Evolutionary conservation across 2,888 invertebrate genomes (phyloP), one percentile per base, ranked within the genome.

Genomic region (Mimas tiliae): DNA sequence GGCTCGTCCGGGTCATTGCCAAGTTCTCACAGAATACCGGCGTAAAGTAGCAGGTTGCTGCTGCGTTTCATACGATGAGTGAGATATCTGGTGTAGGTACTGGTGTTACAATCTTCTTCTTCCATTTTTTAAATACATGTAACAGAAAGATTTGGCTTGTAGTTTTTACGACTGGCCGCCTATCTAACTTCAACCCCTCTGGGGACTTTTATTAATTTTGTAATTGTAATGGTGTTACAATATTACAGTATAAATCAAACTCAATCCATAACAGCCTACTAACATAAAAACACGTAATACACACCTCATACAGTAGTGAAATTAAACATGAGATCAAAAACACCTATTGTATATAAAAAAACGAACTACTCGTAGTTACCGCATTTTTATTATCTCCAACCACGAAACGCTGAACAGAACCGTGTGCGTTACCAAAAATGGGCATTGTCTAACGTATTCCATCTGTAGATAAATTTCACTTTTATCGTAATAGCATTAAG

Each of bases 371-470:
- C n/a, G n/a, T n/a, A 6, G 38, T 58, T 58, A 58, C 58, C 58
- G 58, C 58, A 58, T 42, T 42, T 58, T 58, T 58, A 58, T 58
- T 58, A 19, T 38, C 16, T 19, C 58, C 42, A 9, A 42, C 38
- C 58, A 58, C 58, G 58, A 80, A 77, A 81, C 78, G 64, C 67
- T 69, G 45, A 72, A 63, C 70, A 71, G 72, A 71, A 73, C 19
- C 19, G 71, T 51, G 42, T 70, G 74, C 81, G 81, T 81, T 78
- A 82, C 87, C 85, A 83, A 84, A 86, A 82, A 87, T 83, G 86
- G 87, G 71, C 78, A 83, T 82, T 73, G 48, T 80, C 76, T 81
- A 72, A 71, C 73, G 64, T 67, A 45, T 19, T 58, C 50, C 19
- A 21, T 12, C 48, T 34, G 50, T 51, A 63, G 69, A 66, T 62